Percentiles rank a stretch among this genome's conserved stretches.
Conservation (phyloP, 1,140 invertebrate genomes). For the Papilio glaucus region DNA sequence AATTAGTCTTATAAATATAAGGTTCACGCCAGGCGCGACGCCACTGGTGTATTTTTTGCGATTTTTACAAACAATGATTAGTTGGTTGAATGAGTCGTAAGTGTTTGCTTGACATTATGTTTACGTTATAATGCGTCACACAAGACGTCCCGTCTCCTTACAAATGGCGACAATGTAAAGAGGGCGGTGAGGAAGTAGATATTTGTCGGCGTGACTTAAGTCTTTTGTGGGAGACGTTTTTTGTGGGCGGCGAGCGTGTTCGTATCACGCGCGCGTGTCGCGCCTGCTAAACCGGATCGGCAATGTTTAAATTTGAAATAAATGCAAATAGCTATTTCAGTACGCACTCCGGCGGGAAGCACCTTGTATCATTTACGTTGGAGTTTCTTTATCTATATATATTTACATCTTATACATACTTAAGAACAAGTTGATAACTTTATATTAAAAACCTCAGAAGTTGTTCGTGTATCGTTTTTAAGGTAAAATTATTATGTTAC, state of each 20-base stretch:
- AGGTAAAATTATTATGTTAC: background rate
- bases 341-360: background rate
- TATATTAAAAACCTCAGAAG: no score
- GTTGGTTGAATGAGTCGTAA: background rate
- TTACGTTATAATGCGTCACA: slow-evolving; percentile 1
- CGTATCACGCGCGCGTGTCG: slow-evolving; percentile 14
- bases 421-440: background rate
- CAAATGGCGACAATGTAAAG: background rate
- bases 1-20: no score
- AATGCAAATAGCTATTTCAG: background rate
- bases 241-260: slow-evolving; percentile 10
- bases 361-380: background rate
- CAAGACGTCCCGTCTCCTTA: background rate
- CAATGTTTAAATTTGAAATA: slow-evolving; percentile 24
- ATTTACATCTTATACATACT: background rate
- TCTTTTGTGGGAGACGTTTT: slow-evolving; percentile 24
- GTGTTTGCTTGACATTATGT: slow-evolving; percentile 1
- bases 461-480: no score
- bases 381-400: background rate
- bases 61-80: background rate
- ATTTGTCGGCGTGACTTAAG: slow-evolving; percentile 27
- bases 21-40: no score
- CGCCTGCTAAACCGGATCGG: slow-evolving; percentile 25
- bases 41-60: background rate
- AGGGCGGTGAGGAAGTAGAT: slow-evolving; percentile 13